A percentile compares a stretch with the other conserved stretches of the same genome.
These are phyloP conservation scores for Amorpha juglandis DNA, from an alignment of 2,888 invertebrate species.

Conservation along the genomic window DNA sequence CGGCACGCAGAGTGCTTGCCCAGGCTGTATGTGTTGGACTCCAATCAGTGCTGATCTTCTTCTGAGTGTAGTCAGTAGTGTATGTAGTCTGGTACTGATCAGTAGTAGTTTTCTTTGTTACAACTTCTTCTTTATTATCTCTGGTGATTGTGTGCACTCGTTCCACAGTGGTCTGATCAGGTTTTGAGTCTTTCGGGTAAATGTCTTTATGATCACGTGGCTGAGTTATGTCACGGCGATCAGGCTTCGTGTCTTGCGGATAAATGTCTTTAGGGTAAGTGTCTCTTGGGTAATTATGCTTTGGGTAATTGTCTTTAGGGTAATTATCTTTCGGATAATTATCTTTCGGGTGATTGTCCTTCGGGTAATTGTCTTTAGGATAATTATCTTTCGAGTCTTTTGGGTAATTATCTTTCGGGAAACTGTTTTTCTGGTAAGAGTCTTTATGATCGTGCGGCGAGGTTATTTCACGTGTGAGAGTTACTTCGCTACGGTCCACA, in stretches of 20 bases:
- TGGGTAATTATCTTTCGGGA: not conserved
- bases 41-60: slow-evolving; percentile 85
- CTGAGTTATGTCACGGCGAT: slow-evolving; percentile 23
- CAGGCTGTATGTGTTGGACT: slow-evolving; percentile 91
- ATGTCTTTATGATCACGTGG: slow-evolving; percentile 10
- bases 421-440: not conserved
- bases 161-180: slow-evolving; percentile 50
- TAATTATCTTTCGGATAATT: not conserved
- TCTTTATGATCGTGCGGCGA: slow-evolving; percentile 36
- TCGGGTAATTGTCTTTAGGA: not conserved
- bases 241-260: slow-evolving; percentile 22
- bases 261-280: not conserved
- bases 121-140: slow-evolving; percentile 56
- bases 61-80: slow-evolving; percentile 82
- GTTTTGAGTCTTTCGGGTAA: slow-evolving; percentile 21
- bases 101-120: slow-evolving; percentile 60
- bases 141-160: slow-evolving; percentile 48
- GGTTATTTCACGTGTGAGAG: slow-evolving; percentile 36
- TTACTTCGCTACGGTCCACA: slow-evolving; percentile 42
- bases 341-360: not conserved
- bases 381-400: not conserved
- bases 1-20: slow-evolving; percentile 88
- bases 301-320: not conserved
- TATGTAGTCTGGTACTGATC: slow-evolving; percentile 86
- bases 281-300: not conserved